These are phyloP conservation scores for Andrena cerasifolii DNA, from an alignment of 1,140 invertebrate genomes.

Conservation along the genomic window DNA sequence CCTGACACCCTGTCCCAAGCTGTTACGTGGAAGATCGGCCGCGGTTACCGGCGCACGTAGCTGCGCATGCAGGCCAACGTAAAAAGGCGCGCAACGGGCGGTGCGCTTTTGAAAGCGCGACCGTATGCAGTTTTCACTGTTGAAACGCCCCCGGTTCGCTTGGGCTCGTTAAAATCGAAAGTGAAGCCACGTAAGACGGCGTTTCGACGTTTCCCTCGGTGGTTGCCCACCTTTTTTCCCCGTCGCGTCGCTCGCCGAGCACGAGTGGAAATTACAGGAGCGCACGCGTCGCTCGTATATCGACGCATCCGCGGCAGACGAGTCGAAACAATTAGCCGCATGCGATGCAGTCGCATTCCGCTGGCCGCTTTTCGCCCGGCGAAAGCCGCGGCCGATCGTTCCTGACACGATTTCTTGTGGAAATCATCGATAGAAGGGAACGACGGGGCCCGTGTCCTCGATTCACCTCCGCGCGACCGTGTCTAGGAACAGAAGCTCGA, in stretches of 20 bases:
- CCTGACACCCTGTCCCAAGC: background rate
- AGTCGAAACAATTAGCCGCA: slow-evolving; percentile 46
- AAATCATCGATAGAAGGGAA: slow-evolving; percentile 32
- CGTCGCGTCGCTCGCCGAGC: background rate
- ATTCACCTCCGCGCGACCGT: background rate
- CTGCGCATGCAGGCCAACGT: background rate
- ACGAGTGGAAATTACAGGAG: slow-evolving; percentile 8
- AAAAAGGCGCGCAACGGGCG: slow-evolving; percentile 29
- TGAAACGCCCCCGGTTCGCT: slow-evolving; percentile 20
- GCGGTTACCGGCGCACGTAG: no score
- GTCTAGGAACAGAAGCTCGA: no score
- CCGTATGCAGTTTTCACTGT: slow-evolving; percentile 67
- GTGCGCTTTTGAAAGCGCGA: slow-evolving; percentile 71
- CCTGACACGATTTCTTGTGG: slow-evolving; percentile 55
- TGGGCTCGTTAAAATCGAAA: slow-evolving; percentile 67
- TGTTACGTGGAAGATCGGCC: background rate
- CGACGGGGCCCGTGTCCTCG: background rate
- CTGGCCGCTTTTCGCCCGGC: slow-evolving; percentile 25
- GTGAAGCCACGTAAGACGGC: slow-evolving; percentile 41
- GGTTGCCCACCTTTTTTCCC: background rate
- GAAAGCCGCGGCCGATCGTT: slow-evolving; percentile 51
- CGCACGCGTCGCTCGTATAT: slow-evolving; percentile 22
- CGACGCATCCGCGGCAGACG: slow-evolving; percentile 6
- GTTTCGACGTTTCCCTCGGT: slow-evolving; percentile 34
- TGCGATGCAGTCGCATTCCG: slow-evolving; percentile 15